Percentiles rank a stretch among this genome's conserved stretches.
These are phyloP conservation scores for Copidosoma aretas DNA, from an alignment of 2,888 invertebrate genomes.

Conservation along the genomic window DNA sequence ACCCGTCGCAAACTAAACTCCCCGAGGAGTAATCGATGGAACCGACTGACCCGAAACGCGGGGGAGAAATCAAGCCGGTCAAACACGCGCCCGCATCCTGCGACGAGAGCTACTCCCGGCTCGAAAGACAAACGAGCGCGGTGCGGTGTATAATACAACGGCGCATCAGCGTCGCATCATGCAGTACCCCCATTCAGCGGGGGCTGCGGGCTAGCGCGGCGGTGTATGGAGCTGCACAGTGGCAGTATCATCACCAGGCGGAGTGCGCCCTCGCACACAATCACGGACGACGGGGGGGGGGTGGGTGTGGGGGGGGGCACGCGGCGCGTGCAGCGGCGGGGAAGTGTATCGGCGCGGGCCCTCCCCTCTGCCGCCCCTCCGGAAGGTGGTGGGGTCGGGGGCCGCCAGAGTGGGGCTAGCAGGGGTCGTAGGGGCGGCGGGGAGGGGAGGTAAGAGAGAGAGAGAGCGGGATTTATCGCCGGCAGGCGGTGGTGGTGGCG, in stretches of 20 bases:
- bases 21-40: too few species aligned
- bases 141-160: too few species aligned
- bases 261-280: constrained; percentile 40
- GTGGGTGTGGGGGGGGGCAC: constrained; percentile 16
- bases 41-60: background rate
- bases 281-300: constrained; percentile 30
- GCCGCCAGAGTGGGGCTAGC: background rate
- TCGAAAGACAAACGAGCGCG: constrained; percentile 8
- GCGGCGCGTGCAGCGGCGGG: constrained; percentile 33
- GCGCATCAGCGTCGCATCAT: too few species aligned
- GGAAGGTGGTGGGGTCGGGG: constrained; percentile 22
- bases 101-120: background rate
- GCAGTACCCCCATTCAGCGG: too few species aligned
- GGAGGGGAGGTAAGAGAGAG: background rate
- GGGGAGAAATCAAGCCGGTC: background rate
- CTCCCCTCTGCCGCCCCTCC: constrained; percentile 12
- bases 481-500: constrained; percentile 49
- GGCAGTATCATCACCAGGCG: constrained; percentile 17
- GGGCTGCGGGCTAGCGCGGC: background rate
- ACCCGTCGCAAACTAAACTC: too few species aligned
- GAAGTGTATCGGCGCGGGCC: constrained; percentile 40
- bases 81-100: background rate
- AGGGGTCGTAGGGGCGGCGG: background rate
- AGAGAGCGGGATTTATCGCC: constrained; percentile 46
- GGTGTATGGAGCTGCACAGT: background rate